phyloP scores from a whole-genome alignment of 2,888 invertebrate species.

The Apodemia duryi region DNA sequence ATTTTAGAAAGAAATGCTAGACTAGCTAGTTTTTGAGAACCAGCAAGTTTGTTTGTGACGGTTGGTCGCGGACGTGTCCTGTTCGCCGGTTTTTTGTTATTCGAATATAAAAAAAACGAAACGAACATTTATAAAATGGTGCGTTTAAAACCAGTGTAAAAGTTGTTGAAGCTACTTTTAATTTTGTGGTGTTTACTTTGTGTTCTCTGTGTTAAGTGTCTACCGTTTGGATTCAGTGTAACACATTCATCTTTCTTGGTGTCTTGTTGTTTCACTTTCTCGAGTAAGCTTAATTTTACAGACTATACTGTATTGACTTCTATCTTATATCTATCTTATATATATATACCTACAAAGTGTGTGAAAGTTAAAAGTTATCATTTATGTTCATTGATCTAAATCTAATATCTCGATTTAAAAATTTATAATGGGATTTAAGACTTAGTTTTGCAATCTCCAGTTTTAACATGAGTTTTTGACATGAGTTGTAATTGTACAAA shows the following conservation, averaged over 20 bases:
- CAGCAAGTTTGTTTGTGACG: slow-evolving; percentile 63
- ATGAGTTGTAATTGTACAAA: neutral
- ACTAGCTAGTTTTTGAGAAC: slow-evolving; percentile 39
- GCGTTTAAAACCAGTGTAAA: slow-evolving; percentile 44
- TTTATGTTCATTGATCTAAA: neutral
- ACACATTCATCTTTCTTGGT: slow-evolving; percentile 48
- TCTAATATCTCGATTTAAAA: neutral
- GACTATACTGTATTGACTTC: slow-evolving; percentile 23
- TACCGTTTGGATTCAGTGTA: slow-evolving; percentile 40
- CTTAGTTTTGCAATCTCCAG: neutral
- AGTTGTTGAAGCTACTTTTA: slow-evolving; percentile 46
- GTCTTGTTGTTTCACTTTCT: slow-evolving; percentile 44
- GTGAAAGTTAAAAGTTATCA: slow-evolving; percentile 10
- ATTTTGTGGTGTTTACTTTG: slow-evolving; percentile 30
- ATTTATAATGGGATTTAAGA: neutral
- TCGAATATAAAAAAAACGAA: slow-evolving; percentile 58
- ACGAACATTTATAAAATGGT: slow-evolving; percentile 55
- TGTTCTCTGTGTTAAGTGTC: slow-evolving; percentile 30
- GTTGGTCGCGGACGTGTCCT: slow-evolving; percentile 58
- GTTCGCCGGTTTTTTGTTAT: slow-evolving; percentile 51
- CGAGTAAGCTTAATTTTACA: slow-evolving; percentile 43
- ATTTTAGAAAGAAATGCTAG: slow-evolving; percentile 54
- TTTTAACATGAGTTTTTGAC: neutral
- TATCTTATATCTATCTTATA: neutral
- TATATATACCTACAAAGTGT: neutral